phyloP scores from a whole-genome alignment of 2,888 invertebrate genomes.

The Leptura quadrifasciata region DNA sequence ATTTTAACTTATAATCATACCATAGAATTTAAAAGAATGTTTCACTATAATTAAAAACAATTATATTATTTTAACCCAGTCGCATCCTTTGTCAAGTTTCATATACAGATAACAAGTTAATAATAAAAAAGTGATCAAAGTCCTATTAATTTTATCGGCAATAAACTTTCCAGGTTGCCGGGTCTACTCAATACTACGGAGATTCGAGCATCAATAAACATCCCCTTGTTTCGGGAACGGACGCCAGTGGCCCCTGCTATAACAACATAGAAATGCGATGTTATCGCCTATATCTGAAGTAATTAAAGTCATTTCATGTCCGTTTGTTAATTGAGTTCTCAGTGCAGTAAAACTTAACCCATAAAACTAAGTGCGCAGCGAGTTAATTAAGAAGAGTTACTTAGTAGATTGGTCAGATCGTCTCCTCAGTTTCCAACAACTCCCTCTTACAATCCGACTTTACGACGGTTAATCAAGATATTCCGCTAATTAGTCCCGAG shows the following conservation, averaged over 20 bases:
- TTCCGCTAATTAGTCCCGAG: slow-evolving; percentile 53
- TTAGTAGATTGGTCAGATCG: slow-evolving; percentile 51
- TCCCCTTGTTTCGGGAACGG: slow-evolving; percentile 14
- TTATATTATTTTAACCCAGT: background rate
- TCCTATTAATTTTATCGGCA: slow-evolving; percentile 19
- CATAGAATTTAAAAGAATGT: no score
- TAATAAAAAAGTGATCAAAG: slow-evolving; percentile 17
- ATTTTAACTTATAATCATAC: no score
- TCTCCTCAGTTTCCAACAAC: slow-evolving; percentile 56
- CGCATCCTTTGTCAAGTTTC: background rate
- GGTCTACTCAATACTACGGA: background rate
- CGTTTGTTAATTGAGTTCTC: slow-evolving; percentile 69
- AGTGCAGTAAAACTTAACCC: slow-evolving; percentile 67
- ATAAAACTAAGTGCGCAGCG: slow-evolving; percentile 67
- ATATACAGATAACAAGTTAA: background rate
- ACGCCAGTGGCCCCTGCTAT: slow-evolving; percentile 17
- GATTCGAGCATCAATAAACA: background rate
- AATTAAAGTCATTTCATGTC: slow-evolving; percentile 65
- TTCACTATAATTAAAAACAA: no score
- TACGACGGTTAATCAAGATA: slow-evolving; percentile 64
- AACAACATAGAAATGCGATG: slow-evolving; percentile 13
- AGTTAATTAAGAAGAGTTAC: slow-evolving; percentile 66
- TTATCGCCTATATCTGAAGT: slow-evolving; percentile 50
- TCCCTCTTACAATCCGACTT: slow-evolving; percentile 60
- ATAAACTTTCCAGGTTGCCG: slow-evolving; percentile 10